Base-by-base conservation (phyloP, 2,888 invertebrate genomes). In the Lasioglossum calceatum region DNA sequence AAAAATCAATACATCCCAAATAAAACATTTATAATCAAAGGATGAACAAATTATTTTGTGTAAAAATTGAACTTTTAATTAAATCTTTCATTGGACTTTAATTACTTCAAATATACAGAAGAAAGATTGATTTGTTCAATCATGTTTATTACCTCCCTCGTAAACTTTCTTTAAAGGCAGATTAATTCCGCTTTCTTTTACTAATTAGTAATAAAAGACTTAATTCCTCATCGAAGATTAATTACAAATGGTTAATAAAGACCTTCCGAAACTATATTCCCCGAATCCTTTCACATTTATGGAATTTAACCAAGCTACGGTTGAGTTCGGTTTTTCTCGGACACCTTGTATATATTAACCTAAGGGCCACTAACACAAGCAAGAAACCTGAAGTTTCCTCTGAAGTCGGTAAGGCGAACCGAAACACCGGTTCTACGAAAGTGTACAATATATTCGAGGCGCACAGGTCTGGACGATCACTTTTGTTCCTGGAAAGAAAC, bases 401-500 rank as follows among this genome's bases (percentile, higher is more conserved):
- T 70, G 23, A 14, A 47, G 75, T 75, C 70, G 19, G 47, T 50
- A 61, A 82, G 44, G 36, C 64, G 58, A 47, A 72, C 76, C 72
- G 82, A 75, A 61, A 44, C 44, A 64, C 50, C 10, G n/a, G 54
- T 27, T 39, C 64, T 32, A 47, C 58, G 39, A 70, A 64, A 64
- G 27, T n/a, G 23, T 14, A 27, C 50, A 36, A 61, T 16, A 32
- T 71, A 71, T 36, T 8, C 12, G 50, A 71, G 36, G 70, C 19
- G 8, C 54, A 14, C 27, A 8, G n/a, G 50, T 61, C 76, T 61
- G n/a, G 12, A 36, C 73, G 73, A 82, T 77, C 77, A 77, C 36
- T 86, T 83, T 79, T 79, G 54, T 81, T 77, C 86, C 36, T 47
- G 73, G 73, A 81, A 79, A 44, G 47, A 86, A 47, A 87, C 87